These are phyloP conservation scores for Microtus oregoni DNA, from an alignment of 2,113 vertebrate genomes.

Conservation along the genomic window DNA sequence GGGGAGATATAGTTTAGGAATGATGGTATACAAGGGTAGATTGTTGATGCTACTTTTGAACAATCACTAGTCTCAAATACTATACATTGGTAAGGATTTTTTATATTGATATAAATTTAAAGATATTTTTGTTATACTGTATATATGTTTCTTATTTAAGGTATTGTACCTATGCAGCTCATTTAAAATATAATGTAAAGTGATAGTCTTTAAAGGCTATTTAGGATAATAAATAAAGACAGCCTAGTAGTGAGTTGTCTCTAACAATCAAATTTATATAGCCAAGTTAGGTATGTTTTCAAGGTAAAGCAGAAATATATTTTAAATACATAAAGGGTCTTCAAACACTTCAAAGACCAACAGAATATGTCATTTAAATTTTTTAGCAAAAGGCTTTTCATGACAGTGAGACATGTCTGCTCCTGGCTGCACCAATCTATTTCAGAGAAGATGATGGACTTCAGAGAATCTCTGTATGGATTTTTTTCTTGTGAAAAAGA, in stretches of 20 bases:
- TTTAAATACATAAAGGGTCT: background rate
- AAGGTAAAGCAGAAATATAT: background rate
- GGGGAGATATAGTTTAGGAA: background rate
- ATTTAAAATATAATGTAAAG: background rate
- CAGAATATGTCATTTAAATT: background rate
- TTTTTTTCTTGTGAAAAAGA: background rate
- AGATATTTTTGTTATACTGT: background rate
- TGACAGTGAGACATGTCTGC: background rate
- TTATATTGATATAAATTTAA: background rate
- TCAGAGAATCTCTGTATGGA: background rate
- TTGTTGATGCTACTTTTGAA: background rate
- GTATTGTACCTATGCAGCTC: background rate
- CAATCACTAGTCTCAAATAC: background rate
- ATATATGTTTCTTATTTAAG: background rate
- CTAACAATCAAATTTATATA: background rate
- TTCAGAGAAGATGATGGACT: background rate
- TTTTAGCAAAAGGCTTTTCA: background rate
- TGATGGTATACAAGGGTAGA: background rate
- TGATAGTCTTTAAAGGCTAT: background rate
- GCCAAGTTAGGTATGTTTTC: background rate
- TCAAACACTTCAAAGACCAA: background rate
- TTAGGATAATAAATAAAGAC: background rate
- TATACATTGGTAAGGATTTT: background rate
- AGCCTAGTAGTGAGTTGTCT: background rate
- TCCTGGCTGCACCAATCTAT: background rate